Evolutionary conservation across 2,888 invertebrate genomes (phyloP), one percentile per base, ranked within the genome.

Genomic region (Andrena bucephala): DNA sequence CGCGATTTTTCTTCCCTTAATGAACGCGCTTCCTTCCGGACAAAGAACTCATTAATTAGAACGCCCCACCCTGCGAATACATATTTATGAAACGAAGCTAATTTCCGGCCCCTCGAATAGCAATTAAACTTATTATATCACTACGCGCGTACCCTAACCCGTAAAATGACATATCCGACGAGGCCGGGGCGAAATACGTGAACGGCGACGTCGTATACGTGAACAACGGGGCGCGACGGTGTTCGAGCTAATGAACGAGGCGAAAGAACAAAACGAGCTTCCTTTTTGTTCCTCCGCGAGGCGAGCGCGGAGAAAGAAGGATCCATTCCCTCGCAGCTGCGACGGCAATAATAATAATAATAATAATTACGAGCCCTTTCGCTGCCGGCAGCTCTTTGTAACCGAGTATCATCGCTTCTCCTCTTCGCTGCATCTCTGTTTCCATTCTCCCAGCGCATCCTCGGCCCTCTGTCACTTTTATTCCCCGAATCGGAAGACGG

Each of bases 401-500:
- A 57, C 62, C 62, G 71, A n/a, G n/a, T 60, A 13, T 50, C 36
- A n/a, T 31, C 54, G 8, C 69, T 42, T 16, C 24, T 7, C 10
- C 13, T 20, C 16, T 20, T 48, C 27, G 1, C 33, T 13, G 29
- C 20, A 36, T 20, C 31, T 29, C 20, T n/a, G 10, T 10, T n/a
- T 24, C 24, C 10, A n/a, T 42, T 7, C 5, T 20, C 13, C 31
- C 54, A 16, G n/a, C 4, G 29, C 16, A 68, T 71, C 63, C 69
- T 54, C 13, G 62, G 66, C 60, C 36, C 48, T 65, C 66, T 31
- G 73, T 24, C 16, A 54, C 57, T 24, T 65, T 77, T 65, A 48
- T 76, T 67, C 42, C 54, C 54, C 36, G 71, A 62, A 80, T 84
- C 77, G 81, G 73, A 79, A 62, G 79, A 69, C 83, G 63, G 29